Percentiles rank a stretch among this genome's conserved stretches.
These are phyloP conservation scores for Micropoecilia bifurca DNA, from an alignment of 2,797 vertebrate genomes.

Conservation along the genomic window DNA sequence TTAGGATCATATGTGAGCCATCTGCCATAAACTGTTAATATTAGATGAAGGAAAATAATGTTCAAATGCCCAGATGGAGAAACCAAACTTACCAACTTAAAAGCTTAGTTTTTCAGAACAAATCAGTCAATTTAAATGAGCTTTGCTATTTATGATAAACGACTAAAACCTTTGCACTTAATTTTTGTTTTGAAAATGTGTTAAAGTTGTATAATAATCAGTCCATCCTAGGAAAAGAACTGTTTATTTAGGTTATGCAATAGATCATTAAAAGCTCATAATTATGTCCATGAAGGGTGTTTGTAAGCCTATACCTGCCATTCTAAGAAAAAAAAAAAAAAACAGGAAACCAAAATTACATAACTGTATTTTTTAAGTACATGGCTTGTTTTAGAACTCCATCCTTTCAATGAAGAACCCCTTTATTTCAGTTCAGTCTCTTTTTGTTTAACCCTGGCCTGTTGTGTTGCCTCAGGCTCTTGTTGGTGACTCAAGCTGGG, in stretches of 20 bases:
- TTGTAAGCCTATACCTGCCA: background rate
- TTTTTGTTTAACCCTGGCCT: slow-evolving; percentile 7
- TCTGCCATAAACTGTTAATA: background rate
- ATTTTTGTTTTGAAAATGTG: background rate
- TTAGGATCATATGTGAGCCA: background rate
- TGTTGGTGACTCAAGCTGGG: slow-evolving; percentile 87
- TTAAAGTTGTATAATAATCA: background rate
- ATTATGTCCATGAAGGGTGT: background rate
- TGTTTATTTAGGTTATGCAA: background rate
- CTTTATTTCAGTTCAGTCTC: slow-evolving; percentile 14
- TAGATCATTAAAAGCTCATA: background rate
- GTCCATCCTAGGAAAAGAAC: background rate
- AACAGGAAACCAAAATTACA: background rate
- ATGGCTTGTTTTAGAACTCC: background rate
- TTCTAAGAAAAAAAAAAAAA: background rate
- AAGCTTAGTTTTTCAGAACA: background rate
- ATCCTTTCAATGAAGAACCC: background rate
- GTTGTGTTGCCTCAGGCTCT: slow-evolving; percentile 62
- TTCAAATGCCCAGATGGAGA: background rate
- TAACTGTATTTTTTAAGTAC: background rate
- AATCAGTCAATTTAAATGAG: background rate
- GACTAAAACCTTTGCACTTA: background rate
- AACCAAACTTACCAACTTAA: background rate
- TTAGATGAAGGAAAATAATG: background rate
- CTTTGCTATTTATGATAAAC: background rate